phyloP scores from a whole-genome alignment of 92 coral and sea anemone species.

The Chrysogorgia sp. region DNA sequence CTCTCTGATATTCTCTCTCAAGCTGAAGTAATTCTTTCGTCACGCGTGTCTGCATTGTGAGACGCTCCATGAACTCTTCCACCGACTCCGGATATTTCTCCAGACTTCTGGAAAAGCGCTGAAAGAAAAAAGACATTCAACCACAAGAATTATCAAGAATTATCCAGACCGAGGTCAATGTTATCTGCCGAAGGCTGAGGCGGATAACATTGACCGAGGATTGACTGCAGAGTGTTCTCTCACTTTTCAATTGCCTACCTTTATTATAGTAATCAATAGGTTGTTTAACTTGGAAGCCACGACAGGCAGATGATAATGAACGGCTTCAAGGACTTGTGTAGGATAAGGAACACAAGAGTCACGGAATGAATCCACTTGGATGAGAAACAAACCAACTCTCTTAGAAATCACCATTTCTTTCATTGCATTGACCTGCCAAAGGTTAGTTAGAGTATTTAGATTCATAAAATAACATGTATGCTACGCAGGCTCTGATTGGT shows the following conservation, averaged over 20 bases:
- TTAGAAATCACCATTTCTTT: constrained; percentile 69
- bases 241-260: constrained; percentile 54
- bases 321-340: constrained; percentile 65
- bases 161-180: no score
- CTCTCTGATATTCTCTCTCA: constrained; percentile 75
- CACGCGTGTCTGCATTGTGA: constrained; percentile 81
- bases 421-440: constrained; percentile 76
- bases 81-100: constrained; percentile 83
- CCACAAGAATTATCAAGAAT: neutral
- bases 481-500: no score
- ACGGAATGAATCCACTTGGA: constrained; percentile 72
- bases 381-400: constrained; percentile 81
- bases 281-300: constrained; percentile 88
- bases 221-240: neutral
- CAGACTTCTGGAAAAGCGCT: constrained; percentile 84
- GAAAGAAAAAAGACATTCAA: constrained; percentile 7
- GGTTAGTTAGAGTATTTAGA: neutral
- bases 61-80: constrained; percentile 94
- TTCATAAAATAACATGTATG: no score
- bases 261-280: constrained; percentile 75
- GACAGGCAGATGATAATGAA: constrained; percentile 80
- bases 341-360: constrained; percentile 82
- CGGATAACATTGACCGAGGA: neutral
- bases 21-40: constrained; percentile 70
- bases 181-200: neutral